Percentiles rank a stretch among this genome's conserved stretches.
phyloP scores from a whole-genome alignment of 2,797 vertebrate genomes.

The Silurus aristotelis region DNA sequence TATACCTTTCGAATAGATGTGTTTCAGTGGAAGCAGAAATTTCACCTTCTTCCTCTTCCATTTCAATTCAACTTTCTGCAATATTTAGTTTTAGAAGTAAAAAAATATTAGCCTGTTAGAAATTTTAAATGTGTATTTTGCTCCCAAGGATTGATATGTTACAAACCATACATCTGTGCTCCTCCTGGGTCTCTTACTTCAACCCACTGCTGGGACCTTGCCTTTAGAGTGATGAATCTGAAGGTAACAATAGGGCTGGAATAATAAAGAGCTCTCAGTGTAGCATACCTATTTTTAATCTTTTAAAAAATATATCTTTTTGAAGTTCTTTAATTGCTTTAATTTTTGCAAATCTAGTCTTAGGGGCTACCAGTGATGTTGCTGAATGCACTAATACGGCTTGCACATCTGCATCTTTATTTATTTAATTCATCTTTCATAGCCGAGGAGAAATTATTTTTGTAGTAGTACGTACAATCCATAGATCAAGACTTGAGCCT shows the following conservation, averaged over 20 bases:
- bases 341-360: not conserved
- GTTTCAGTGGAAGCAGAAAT: not conserved
- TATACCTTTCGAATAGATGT: not conserved
- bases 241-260: not conserved
- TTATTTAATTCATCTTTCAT: conserved; percentile 22
- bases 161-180: conserved; percentile 37
- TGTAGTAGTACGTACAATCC: not conserved
- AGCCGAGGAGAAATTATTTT: conserved; percentile 23
- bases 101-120: conserved; percentile 1
- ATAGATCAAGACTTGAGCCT: conserved; percentile 6
- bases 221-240: not conserved
- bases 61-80: conserved; percentile 1
- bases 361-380: not conserved
- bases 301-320: not conserved
- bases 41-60: not conserved
- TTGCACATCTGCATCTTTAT: conserved; percentile 14
- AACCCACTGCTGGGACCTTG: not conserved
- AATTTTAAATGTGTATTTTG: conserved; percentile 14
- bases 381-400: not conserved
- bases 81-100: conserved; percentile 25
- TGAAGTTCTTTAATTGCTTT: not conserved
- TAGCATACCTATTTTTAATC: not conserved
- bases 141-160: conserved; percentile 17
- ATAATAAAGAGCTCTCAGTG: not conserved
- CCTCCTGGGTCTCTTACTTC: not conserved